phyloP scores from a whole-genome alignment of 1,140 invertebrate species.

The Drosophila aff. region DNA sequence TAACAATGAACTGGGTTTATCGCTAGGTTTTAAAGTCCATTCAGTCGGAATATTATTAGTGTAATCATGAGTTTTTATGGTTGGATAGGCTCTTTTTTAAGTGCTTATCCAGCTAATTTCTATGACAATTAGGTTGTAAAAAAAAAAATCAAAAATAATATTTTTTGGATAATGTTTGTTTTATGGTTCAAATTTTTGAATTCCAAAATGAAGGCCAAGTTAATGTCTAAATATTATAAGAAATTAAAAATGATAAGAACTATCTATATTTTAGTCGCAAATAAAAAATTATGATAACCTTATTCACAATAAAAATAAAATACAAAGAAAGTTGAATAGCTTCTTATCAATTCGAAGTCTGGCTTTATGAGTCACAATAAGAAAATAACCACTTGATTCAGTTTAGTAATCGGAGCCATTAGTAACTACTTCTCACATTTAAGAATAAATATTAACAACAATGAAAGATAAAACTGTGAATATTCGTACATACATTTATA shows the following conservation, averaged over 20 bases:
- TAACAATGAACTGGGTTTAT: conserved; percentile 1
- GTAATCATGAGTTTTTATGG: conserved; percentile 9
- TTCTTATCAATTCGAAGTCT: background rate
- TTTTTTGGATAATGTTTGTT: background rate
- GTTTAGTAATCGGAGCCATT: background rate
- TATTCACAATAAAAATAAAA: background rate
- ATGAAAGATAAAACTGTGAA: background rate
- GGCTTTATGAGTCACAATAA: conserved; percentile 1
- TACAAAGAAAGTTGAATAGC: conserved; percentile 6
- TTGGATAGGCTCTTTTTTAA: conserved; percentile 20
- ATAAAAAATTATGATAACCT: background rate
- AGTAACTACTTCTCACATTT: background rate
- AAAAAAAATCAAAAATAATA: background rate
- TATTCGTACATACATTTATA: too few species aligned
- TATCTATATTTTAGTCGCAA: background rate
- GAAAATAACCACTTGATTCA: background rate
- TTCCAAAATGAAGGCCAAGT: background rate
- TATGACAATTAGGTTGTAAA: background rate
- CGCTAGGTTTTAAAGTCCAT: conserved; percentile 2
- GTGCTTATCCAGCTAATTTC: conserved; percentile 7
- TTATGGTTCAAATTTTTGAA: background rate
- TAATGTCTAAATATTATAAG: background rate
- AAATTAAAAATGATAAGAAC: background rate
- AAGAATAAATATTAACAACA: background rate
- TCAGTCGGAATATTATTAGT: background rate